Conservation (phyloP, 64 coral and sea anemone species). For the Astreopora myriophthalma region DNA sequence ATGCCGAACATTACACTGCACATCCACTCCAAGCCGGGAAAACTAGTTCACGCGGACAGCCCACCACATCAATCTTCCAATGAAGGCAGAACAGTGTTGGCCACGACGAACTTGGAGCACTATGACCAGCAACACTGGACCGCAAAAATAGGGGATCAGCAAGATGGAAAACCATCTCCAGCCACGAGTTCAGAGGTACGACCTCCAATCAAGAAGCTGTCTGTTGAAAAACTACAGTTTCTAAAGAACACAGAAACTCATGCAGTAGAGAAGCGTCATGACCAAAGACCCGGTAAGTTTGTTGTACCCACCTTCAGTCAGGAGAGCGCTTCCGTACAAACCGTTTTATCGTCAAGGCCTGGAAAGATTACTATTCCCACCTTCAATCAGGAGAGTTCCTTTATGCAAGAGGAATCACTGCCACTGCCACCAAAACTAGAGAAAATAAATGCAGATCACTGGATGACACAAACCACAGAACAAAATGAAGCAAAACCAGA, state of each 20-base stretch:
- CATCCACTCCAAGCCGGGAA: background rate
- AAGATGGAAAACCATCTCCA: no score
- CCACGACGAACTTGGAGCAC: no score
- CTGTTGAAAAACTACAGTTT: background rate
- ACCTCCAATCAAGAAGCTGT: background rate
- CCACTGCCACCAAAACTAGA: background rate
- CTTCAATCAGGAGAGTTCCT: background rate
- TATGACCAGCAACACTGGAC: no score
- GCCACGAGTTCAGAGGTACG: background rate
- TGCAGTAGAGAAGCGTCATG: no score
- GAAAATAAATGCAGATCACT: background rate
- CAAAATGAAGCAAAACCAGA: background rate
- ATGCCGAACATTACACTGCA: background rate
- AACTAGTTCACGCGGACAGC: background rate
- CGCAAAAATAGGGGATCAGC: no score
- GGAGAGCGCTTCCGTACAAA: no score
- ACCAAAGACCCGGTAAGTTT: no score
- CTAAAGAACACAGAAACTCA: no score
- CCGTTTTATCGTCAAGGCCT: background rate
- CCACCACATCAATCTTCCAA: no score
- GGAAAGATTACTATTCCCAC: background rate
- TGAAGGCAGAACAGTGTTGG: background rate
- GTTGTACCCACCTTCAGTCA: no score
- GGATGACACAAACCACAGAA: background rate
- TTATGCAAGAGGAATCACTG: background rate